phyloP scores from a whole-genome alignment of 2,113 vertebrate species.

The Phaethon lepturus region DNA sequence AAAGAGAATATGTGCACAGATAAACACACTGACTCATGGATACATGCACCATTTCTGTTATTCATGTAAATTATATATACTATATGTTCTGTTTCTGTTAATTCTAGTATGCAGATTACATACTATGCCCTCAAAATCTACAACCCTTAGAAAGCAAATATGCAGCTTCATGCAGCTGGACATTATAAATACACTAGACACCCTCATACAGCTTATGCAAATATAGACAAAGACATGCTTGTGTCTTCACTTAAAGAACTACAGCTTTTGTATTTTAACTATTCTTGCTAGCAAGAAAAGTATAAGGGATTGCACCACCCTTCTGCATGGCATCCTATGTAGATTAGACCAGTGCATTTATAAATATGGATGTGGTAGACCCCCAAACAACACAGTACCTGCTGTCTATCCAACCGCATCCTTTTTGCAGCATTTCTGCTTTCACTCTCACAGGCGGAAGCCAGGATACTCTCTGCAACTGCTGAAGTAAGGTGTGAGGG shows the following conservation, averaged over 20 bases:
- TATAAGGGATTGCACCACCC: background rate
- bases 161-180: background rate
- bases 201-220: background rate
- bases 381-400: conserved; percentile 75
- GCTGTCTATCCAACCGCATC: conserved; percentile 85
- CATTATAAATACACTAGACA: background rate
- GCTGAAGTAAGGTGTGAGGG: conserved; percentile 89
- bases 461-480: conserved; percentile 89
- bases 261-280: conserved; percentile 19
- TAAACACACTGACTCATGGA: background rate
- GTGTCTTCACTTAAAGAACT: background rate
- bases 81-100: background rate
- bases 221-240: conserved; percentile 5
- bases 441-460: conserved; percentile 87
- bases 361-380: conserved; percentile 1
- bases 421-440: conserved; percentile 88
- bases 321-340: background rate
- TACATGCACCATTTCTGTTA: background rate
- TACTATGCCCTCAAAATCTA: background rate
- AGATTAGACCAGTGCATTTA: background rate
- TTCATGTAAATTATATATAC: background rate
- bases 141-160: background rate
- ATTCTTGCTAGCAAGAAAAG: background rate
- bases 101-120: background rate
- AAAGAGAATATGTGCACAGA: background rate